Conservation (phyloP, 1,140 invertebrate species). For the Chironomus striatipennis region DNA sequence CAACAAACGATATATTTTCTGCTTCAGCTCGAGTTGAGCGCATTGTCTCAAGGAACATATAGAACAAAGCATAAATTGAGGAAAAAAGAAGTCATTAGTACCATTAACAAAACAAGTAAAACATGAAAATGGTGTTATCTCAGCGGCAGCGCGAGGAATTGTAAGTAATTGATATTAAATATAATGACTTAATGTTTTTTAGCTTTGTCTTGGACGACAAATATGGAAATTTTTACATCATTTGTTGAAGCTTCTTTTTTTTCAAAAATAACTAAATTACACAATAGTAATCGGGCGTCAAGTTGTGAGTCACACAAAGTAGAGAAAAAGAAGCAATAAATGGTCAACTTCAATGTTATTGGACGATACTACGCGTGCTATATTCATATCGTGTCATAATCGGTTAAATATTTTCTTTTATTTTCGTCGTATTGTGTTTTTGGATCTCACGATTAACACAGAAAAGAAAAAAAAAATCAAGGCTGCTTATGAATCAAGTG, state of each 20-base stretch:
- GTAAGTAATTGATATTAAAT: slow-evolving; percentile 55
- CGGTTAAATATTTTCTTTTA: neutral
- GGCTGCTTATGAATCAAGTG: neutral
- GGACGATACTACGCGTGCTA: neutral
- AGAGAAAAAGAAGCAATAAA: no score
- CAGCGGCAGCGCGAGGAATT: slow-evolving; percentile 98
- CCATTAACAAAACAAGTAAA: slow-evolving; percentile 34
- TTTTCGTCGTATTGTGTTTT: neutral
- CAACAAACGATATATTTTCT: neutral
- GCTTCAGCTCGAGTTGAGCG: neutral
- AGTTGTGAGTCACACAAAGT: no score
- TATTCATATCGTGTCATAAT: neutral
- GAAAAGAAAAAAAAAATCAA: neutral
- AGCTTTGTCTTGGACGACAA: no score
- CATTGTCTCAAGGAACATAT: neutral
- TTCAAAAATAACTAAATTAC: neutral
- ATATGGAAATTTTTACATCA: no score
- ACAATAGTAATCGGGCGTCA: neutral
- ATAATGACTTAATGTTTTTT: neutral
- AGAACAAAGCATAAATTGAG: neutral
- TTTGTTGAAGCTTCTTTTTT: neutral
- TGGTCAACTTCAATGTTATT: no score
- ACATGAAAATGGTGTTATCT: slow-evolving; percentile 98
- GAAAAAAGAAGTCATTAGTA: neutral
- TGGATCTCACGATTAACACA: neutral